Base-by-base conservation (phyloP, 2,888 invertebrate species). In the Stenotaenia linearis region DNA sequence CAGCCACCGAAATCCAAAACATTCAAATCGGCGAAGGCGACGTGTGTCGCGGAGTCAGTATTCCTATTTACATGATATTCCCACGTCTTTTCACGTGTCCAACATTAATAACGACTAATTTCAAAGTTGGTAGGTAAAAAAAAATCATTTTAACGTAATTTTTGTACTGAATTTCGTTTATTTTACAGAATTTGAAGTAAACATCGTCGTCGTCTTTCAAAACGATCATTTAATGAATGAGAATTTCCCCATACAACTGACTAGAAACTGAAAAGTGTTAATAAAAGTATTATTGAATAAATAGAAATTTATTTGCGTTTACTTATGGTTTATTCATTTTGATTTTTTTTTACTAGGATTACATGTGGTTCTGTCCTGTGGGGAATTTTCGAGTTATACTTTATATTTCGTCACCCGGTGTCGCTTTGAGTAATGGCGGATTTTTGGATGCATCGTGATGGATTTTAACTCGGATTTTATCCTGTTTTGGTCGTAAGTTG, bases 1-100 rank as follows among this genome's bases (percentile, higher is more conserved):
- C 86, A 95, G 97, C 96, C 21, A 98, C 97, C 9, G 98, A 98
- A 90, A 95, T 98, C 83, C 98, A 98, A 89, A 98, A 97, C 86
- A 96, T 98, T 85, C 98, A 98, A 89, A 92, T 98, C 81, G 96
- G 95, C 0, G 96, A 95, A 85, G 98, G 98, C 35, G 95, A 97
- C 88, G 91, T 96, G 78, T 89, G 91, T 78, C 90, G 93, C 80
- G 91, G 92, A 82, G 88, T 96, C 75, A 90, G 92, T 82, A 91
- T 98, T 84, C 97, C 97, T 35, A 93, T 98, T 85, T 91, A 94
- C 88, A 97, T 98, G 97, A 91, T 97, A 85, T 93, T 98, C 87
- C 98, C 98, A 78, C 89, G 98, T 77, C 89, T 98, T 77, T 98
- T 98, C 88, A 95, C 97, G 0, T 97, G 97, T 86, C 96, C 97